These are phyloP conservation scores for Champsocephalus esox DNA, from an alignment of 2,797 vertebrate genomes.

Conservation along the genomic window DNA sequence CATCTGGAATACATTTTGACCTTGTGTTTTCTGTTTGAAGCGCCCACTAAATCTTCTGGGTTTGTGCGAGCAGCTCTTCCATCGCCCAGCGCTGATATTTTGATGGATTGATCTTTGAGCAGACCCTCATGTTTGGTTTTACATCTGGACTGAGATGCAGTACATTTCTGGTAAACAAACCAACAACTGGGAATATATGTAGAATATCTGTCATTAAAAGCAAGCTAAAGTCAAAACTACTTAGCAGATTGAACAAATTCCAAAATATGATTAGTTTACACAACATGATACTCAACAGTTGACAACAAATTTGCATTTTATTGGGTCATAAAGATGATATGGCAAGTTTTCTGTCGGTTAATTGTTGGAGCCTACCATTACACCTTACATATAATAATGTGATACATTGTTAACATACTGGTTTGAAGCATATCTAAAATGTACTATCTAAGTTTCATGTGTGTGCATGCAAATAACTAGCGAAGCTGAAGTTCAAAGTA, in stretches of 20 bases:
- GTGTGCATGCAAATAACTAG: neutral
- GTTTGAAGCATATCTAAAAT: neutral
- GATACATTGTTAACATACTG: neutral
- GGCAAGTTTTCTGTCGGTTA: too few relatives aligned
- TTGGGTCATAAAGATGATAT: neutral
- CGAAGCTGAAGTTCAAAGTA: neutral
- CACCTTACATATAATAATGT: neutral
- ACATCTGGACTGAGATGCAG: slow-evolving; percentile 35
- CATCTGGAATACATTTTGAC: slow-evolving; percentile 62
- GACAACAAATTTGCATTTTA: neutral
- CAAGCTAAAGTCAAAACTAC: neutral
- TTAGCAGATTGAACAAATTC: neutral
- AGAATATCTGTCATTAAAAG: neutral
- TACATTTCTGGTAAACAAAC: slow-evolving; percentile 19
- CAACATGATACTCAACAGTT: neutral
- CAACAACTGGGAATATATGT: slow-evolving; percentile 11
- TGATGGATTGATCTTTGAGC: slow-evolving; percentile 29
- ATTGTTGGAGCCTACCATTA: neutral
- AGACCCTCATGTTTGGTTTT: slow-evolving; percentile 25
- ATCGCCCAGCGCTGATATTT: neutral
- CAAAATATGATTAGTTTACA: neutral
- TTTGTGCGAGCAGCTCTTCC: too few relatives aligned
- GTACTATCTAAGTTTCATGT: neutral
- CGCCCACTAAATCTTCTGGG: too few relatives aligned
- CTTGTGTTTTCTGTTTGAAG: slow-evolving; percentile 32